Base-by-base conservation (phyloP, 2,888 invertebrate genomes). In the Drosophila helvetica region DNA sequence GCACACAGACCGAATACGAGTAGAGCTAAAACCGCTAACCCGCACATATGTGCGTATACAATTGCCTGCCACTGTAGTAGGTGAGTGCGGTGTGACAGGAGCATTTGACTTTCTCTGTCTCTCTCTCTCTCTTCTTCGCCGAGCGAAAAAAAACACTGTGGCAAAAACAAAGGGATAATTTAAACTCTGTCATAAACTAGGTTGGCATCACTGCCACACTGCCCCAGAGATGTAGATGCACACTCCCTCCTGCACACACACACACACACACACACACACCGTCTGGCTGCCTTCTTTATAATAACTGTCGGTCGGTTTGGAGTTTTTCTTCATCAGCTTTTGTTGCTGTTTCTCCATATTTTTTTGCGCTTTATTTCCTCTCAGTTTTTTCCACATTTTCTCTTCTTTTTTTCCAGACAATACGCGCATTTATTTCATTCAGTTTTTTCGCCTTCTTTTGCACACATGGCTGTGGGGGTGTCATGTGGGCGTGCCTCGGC, bases 111-210 rank as follows among this genome's bases (percentile, higher is more conserved):
- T 67, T 63, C 66, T 68, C 78, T 73, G 86, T 30, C 30, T 10
- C 33, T 12, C 12, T 1, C 15, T 6, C 7, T 6, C 74, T 74
- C 71, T 79, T 86, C 79, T 78, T 78, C 79, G 77, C 27, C 54
- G 62, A 75, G 74, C 77, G 79, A 72, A 85, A 83, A 87, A 83
- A 79, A 82, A 68, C 68, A 75, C 77, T 73, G 88, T 72, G 75
- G 79, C 65, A 85, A 83, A 83, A 83, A 83, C 83, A 83, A 87
- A 83, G 86, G 81, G 83, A 83, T 83, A 83, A 83, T 83, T 83
- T 83, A 87, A 83, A 83, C 83, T 83, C 83, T 79, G 83, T 83
- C 88, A 87, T 83, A 83, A 83, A 83, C 83, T 83, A 86, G 83
- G 88, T 83, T 83, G 88, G 88, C 83, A 85, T 79, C 74, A 72